Evolutionary conservation across 2,888 invertebrate genomes (phyloP).

Genomic region (Eristalis intricaria): DNA sequence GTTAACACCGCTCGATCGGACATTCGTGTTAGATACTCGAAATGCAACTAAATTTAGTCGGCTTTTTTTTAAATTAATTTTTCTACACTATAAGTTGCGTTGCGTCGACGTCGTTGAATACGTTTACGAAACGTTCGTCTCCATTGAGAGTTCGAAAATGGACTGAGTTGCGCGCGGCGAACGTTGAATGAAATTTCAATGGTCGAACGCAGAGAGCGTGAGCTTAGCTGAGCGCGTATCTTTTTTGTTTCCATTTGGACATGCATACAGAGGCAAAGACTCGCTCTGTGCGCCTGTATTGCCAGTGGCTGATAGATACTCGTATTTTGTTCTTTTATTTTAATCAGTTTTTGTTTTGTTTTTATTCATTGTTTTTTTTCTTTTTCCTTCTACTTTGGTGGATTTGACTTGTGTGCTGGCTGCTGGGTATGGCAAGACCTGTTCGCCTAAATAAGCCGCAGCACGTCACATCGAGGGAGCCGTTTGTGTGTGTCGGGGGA

Average conservation of each 20-base stretch:
- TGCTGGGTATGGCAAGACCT: conserved; percentile 55
- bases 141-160: conserved; percentile 72
- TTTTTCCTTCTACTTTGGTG: conserved; percentile 3
- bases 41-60: conserved; percentile 68
- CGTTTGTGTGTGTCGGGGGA: no score
- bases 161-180: conserved; percentile 57
- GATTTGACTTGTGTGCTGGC: conserved; percentile 13
- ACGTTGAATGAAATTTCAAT: conserved; percentile 58
- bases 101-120: conserved; percentile 56
- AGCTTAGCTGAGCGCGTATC: conserved; percentile 27
- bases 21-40: conserved; percentile 69
- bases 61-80: not conserved
- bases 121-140: conserved; percentile 70
- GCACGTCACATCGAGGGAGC: conserved; percentile 2
- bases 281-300: not conserved
- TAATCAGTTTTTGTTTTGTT: conserved; percentile 16
- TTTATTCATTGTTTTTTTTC: conserved; percentile 1
- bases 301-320: conserved; percentile 29
- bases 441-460: conserved; percentile 67
- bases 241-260: conserved; percentile 26
- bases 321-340: conserved; percentile 15
- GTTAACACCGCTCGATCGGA: conserved; percentile 59
- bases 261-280: conserved; percentile 17
- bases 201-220: conserved; percentile 29
- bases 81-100: conserved; percentile 29